Evolutionary conservation across 2,797 vertebrate genomes (phyloP).

Genomic region (Urosaurus nigricauda): DNA sequence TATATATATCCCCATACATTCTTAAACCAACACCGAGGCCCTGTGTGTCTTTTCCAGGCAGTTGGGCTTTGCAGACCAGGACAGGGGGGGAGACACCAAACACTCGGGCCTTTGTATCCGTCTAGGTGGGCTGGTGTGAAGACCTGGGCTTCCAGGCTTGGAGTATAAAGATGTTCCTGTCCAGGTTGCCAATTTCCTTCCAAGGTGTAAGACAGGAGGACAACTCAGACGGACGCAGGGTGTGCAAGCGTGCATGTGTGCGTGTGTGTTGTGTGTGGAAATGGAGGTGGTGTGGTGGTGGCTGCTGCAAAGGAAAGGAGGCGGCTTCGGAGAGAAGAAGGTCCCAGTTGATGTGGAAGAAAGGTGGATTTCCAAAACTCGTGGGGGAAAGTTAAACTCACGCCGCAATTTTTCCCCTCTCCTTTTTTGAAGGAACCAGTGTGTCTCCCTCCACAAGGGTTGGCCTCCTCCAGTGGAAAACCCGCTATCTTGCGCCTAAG

Average conservation of each 20-base stretch:
- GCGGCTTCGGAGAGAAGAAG: neutral
- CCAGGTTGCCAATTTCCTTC: conserved; percentile 61
- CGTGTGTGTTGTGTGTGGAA: neutral
- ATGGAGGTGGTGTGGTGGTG: neutral
- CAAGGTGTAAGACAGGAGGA: conserved; percentile 57
- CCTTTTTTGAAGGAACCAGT: neutral
- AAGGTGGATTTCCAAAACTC: conserved; percentile 11
- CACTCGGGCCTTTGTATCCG: conserved; percentile 43
- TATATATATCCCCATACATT: conserved; percentile 35
- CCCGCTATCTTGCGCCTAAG: neutral
- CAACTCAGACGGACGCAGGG: conserved; percentile 33
- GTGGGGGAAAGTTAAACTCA: neutral
- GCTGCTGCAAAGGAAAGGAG: too few relatives aligned
- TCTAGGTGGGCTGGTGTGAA: conserved; percentile 29
- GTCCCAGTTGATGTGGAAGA: neutral
- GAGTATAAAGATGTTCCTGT: conserved; percentile 70
- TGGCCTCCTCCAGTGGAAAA: too few relatives aligned
- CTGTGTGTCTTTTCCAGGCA: conserved; percentile 34
- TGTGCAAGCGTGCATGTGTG: neutral
- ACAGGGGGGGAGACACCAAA: conserved; percentile 7
- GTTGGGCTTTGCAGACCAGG: conserved; percentile 22
- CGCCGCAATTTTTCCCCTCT: neutral
- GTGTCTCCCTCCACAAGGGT: neutral
- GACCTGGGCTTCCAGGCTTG: conserved; percentile 45
- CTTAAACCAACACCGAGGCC: conserved; percentile 41